Evolutionary conservation across 2,888 invertebrate genomes (phyloP).

Genomic region (Drosophila mimica): DNA sequence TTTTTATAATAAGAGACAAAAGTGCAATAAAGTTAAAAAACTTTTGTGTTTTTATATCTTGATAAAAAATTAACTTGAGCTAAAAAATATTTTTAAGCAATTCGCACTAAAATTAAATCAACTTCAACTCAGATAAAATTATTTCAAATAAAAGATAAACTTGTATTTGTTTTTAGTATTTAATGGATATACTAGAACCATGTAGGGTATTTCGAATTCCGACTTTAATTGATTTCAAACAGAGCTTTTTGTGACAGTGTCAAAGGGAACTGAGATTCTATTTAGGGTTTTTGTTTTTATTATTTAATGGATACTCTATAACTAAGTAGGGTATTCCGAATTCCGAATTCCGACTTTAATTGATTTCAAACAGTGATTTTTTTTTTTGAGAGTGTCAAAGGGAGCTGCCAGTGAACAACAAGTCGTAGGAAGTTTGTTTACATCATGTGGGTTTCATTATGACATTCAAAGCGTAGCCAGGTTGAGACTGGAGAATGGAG

Average conservation of each 20-base stretch:
- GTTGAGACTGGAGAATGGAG: neutral
- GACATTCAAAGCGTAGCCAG: slow-evolving; percentile 16
- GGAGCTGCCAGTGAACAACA: neutral
- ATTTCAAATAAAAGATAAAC: neutral
- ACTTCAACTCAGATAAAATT: neutral
- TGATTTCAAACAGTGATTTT: neutral
- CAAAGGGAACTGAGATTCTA: too few species aligned
- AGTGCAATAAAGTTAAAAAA: neutral
- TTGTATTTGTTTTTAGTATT: neutral
- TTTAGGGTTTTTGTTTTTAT: neutral
- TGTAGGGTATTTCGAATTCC: too few species aligned
- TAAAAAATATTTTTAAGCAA: neutral
- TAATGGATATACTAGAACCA: neutral
- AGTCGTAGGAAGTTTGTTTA: slow-evolving; percentile 3
- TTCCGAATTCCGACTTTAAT: neutral
- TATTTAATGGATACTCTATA: neutral
- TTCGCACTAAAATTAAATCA: neutral
- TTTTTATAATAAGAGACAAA: neutral
- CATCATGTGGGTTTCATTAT: slow-evolving; percentile 6
- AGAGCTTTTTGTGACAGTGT: too few species aligned
- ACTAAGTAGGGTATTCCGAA: neutral
- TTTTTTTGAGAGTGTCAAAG: neutral
- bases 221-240: too few species aligned
- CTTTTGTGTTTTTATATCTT: neutral
- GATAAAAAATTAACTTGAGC: neutral